Base-by-base conservation (phyloP, 1,140 invertebrate species). In the Trachymyrmex septentrionalis region DNA sequence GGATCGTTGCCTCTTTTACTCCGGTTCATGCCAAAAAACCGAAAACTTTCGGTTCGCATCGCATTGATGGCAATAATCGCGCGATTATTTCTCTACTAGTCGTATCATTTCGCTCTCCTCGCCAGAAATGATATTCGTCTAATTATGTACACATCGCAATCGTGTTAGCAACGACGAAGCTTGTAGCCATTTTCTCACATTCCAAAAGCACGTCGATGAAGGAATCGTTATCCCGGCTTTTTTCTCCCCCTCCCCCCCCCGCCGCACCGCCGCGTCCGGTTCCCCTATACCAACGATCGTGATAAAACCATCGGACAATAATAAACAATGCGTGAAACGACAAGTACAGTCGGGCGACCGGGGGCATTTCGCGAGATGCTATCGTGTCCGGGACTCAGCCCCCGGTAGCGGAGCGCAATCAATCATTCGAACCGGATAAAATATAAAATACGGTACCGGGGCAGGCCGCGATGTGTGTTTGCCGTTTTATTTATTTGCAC, bases 241-340 rank as follows among this genome's bases (percentile, higher is more conserved):
- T 59, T 73, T 63, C n/a, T n/a, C n/a, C n/a, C n/a, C n/a, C n/a
- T n/a, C n/a, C n/a, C n/a, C n/a, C 30, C 14, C 63, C 67, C 38
- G 6, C 19, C 9, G 24, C 27, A 4, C 30, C 30, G 3, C 30
- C 30, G 30, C 21, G 50, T 84, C 78, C 78, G 59, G 38, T 55
- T 85, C 48, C 48, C 57, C 82, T 76, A 75, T 48, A 69, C 76
- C 78, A 71, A 76, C 86, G 85, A 94, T 94, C 93, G 88, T 84
- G 94, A 95, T 95, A 95, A 94, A 94, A 88, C 75, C 91, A 92
- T 92, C 92, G 92, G 93, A 93, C 92, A 95, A 95, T 95, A 94
- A 95, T 95, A 94, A 95, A 95, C 94, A 95, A 95, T 94, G 93
- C 94, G 93, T 93, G 92, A 95, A 95, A 94, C 94, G 94, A 94